Conservation (phyloP, 2,113 vertebrate species). For the Chascanopsetta lugubris region DNA sequence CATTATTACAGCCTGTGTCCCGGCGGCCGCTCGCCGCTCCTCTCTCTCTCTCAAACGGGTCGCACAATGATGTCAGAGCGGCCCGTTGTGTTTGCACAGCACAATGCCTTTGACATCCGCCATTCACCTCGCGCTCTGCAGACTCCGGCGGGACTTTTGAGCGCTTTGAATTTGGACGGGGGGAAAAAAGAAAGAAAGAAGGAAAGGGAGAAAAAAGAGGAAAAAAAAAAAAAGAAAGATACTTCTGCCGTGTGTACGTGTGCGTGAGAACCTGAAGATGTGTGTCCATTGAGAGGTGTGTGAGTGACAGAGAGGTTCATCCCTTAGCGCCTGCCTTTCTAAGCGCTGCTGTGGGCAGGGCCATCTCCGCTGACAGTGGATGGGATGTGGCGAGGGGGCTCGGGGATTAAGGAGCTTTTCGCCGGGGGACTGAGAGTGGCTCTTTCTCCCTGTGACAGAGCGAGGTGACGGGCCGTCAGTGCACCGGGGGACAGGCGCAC, state of each 20-base stretch:
- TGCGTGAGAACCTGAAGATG: conserved; percentile 64
- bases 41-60: conserved; percentile 55
- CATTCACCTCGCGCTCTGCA: conserved; percentile 61
- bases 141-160: conserved; percentile 51
- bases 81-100: conserved; percentile 42
- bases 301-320: conserved; percentile 79
- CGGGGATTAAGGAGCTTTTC: conserved; percentile 76
- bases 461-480: conserved; percentile 76
- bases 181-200: conserved; percentile 23
- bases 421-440: conserved; percentile 65
- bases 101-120: conserved; percentile 64
- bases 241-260: conserved; percentile 26
- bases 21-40: conserved; percentile 26
- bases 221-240: conserved; percentile 24
- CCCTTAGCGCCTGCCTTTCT: conserved; percentile 70
- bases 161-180: conserved; percentile 62
- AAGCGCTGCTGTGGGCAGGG: conserved; percentile 68
- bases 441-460: conserved; percentile 76
- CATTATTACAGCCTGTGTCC: conserved; percentile 49
- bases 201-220: conserved; percentile 23
- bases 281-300: conserved; percentile 69
- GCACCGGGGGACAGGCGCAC: conserved; percentile 78
- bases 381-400: conserved; percentile 71
- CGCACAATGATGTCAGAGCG: conserved; percentile 58
- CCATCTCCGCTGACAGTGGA: conserved; percentile 72